Conservation (phyloP, 2,113 vertebrate genomes). For the Lepisosteus osseus region DNA sequence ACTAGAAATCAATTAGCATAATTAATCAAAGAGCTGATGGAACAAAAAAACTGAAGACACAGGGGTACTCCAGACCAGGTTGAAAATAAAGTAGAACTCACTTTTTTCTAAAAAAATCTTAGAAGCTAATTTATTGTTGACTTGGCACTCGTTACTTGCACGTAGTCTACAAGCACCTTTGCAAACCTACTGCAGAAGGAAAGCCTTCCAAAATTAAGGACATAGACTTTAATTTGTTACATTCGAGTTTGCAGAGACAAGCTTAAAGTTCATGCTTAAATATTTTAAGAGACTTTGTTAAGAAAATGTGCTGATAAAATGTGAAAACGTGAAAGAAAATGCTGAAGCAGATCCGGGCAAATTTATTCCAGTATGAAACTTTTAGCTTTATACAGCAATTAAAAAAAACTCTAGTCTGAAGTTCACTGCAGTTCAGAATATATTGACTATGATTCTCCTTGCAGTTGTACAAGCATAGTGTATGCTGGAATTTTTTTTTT, state of each 20-base stretch:
- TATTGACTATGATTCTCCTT: constrained; percentile 14
- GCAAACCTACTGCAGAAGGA: constrained; percentile 33
- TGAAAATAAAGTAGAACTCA: not conserved
- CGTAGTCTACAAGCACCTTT: not conserved
- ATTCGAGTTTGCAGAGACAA: constrained; percentile 26
- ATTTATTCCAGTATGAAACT: constrained; percentile 24
- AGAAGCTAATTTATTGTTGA: not conserved
- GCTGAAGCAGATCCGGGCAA: constrained; percentile 39
- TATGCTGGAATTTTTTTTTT: no score
- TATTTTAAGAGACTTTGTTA: constrained; percentile 49
- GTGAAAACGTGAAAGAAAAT: not conserved
- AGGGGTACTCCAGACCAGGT: no score
- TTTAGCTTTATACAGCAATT: constrained; percentile 54
- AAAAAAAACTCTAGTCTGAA: constrained; percentile 28
- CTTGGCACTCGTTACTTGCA: not conserved
- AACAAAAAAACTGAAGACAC: no score
- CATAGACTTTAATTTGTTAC: constrained; percentile 39
- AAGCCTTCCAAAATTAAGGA: constrained; percentile 20
- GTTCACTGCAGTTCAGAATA: constrained; percentile 22
- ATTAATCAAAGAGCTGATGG: no score
- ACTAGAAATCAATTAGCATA: no score
- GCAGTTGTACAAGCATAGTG: not conserved
- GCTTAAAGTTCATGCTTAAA: constrained; percentile 53
- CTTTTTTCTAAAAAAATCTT: not conserved
- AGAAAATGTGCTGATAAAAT: constrained; percentile 45